phyloP scores from a whole-genome alignment of 2,888 invertebrate species.

The Platypus cylindrus region DNA sequence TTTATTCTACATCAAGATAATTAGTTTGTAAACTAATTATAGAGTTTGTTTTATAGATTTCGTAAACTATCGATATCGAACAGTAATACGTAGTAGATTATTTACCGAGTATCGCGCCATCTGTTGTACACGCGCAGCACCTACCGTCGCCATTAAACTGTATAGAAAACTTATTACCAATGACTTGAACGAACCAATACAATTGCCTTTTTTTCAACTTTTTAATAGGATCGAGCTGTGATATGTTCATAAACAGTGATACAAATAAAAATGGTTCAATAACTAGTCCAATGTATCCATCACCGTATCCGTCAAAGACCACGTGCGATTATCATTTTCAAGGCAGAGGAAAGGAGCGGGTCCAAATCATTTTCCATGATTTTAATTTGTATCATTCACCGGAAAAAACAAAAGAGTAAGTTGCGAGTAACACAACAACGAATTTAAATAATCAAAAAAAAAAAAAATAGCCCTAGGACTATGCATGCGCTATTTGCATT shows the following conservation, averaged over 20 bases:
- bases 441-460: too few species aligned
- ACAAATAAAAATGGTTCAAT: constrained; percentile 70
- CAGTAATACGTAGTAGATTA: too few species aligned
- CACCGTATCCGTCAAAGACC: constrained; percentile 64
- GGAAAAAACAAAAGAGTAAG: constrained; percentile 51
- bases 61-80: too few species aligned
- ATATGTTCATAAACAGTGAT: constrained; percentile 66
- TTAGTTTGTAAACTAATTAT: too few species aligned
- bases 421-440: too few species aligned
- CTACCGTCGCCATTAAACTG: too few species aligned
- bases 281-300: constrained; percentile 74
- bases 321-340: constrained; percentile 85
- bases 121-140: too few species aligned
- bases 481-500: too few species aligned
- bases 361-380: constrained; percentile 74
- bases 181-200: not conserved
- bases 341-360: constrained; percentile 71
- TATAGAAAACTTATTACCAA: not conserved
- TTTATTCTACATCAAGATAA: too few species aligned
- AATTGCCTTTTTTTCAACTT: constrained; percentile 6
- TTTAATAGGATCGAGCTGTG: constrained; percentile 61
- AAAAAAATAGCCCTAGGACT: too few species aligned
- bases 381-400: constrained; percentile 63
- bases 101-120: too few species aligned
- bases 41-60: too few species aligned